These are phyloP conservation scores for Enteromius thamalakanensis DNA, from an alignment of 2,797 vertebrate species.

Conservation along the genomic window DNA sequence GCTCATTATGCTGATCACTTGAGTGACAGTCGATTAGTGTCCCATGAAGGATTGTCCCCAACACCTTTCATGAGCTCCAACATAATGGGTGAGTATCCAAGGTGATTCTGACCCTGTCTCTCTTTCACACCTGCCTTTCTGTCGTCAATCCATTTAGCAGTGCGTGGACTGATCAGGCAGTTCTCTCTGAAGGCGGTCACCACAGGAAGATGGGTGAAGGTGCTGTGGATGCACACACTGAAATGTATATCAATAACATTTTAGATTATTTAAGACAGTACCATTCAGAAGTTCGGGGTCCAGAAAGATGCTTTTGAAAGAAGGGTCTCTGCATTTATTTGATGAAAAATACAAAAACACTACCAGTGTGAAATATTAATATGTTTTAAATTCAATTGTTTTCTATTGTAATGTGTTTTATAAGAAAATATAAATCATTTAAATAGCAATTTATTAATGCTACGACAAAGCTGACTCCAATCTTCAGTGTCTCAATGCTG, in stretches of 20 bases:
- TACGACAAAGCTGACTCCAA: not conserved
- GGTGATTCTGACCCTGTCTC: slow-evolving; percentile 79
- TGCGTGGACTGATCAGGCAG: slow-evolving; percentile 68
- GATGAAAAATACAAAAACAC: not conserved
- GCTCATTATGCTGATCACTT: slow-evolving; percentile 98
- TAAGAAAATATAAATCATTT: not conserved
- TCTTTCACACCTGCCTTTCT: slow-evolving; percentile 69
- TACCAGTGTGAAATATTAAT: not conserved
- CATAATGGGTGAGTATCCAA: slow-evolving; percentile 95
- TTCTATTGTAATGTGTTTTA: not conserved
- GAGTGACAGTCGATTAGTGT: slow-evolving; percentile 98
- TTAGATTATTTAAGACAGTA: not conserved
- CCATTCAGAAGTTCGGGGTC: not conserved
- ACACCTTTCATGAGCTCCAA: slow-evolving; percentile 98
- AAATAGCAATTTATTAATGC: not conserved
- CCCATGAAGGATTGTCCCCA: slow-evolving; percentile 97
- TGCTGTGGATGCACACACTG: not conserved
- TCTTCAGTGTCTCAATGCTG: not conserved
- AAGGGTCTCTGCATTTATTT: not conserved
- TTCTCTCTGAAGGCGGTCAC: slow-evolving; percentile 27
- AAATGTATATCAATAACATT: not conserved
- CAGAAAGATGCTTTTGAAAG: not conserved
- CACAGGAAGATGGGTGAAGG: slow-evolving; percentile 17
- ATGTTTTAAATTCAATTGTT: not conserved
- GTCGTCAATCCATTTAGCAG: slow-evolving; percentile 57